These are phyloP conservation scores for Carassius gibelio DNA, from an alignment of 2,113 vertebrate species.

Conservation along the genomic window DNA sequence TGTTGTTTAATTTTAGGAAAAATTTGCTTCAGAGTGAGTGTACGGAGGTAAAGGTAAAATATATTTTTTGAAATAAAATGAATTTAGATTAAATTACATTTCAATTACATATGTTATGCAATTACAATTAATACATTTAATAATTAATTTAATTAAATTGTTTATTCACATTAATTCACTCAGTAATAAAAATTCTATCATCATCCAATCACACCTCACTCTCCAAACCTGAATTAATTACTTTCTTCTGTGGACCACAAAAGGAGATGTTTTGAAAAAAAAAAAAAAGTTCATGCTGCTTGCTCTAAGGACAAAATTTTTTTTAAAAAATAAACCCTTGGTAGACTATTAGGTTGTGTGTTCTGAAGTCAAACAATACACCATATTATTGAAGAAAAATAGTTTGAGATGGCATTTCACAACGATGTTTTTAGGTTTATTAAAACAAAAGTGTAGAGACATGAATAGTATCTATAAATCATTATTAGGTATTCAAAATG, in stretches of 20 bases:
- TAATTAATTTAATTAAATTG: background rate
- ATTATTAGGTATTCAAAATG: background rate
- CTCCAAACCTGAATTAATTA: background rate
- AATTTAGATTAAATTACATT: background rate
- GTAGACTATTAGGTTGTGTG: background rate
- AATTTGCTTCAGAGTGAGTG: background rate
- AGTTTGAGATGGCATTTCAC: background rate
- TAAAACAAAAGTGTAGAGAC: background rate
- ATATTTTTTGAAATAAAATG: too few relatives aligned
- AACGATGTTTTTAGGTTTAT: background rate
- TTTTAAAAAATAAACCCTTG: too few relatives aligned
- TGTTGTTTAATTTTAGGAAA: background rate
- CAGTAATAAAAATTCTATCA: background rate
- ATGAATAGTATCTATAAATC: background rate
- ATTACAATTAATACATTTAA: background rate
- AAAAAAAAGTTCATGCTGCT: background rate
- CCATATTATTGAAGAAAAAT: background rate
- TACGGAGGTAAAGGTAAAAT: background rate
- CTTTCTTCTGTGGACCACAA: background rate
- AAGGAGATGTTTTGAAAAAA: background rate
- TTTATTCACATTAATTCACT: background rate
- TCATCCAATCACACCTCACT: background rate
- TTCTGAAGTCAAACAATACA: background rate
- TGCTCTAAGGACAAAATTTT: background rate
- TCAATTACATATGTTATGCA: background rate